Base-by-base conservation (phyloP, 1,140 invertebrate species). In the Zophobas morio region DNA sequence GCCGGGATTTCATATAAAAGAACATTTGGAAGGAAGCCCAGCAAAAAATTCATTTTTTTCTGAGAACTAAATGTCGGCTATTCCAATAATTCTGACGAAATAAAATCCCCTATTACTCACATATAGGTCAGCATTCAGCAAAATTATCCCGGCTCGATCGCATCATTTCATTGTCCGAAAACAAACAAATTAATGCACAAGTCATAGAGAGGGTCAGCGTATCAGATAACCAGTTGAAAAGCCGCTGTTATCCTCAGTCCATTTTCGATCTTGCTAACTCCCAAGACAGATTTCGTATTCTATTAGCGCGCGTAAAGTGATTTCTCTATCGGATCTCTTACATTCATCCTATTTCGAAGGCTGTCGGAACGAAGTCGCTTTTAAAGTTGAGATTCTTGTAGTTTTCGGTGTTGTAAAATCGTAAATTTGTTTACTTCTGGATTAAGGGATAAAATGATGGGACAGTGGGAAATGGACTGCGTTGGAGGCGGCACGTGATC, bases 171-270 rank as follows among this genome's bases (percentile, higher is more conserved):
- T 42, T 42, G 60, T 37, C 60, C 20, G 60, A 66, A 66, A 66
- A 66, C 60, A 66, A 66, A 66, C 33, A 6, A 20, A 46, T 46
- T 46, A 46, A 46, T 46, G 42, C 42, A 46, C 37, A 60, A 60
- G 56, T 60, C 60, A 66, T 63, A 42, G 60, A 51, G 60, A 66
- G 60, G 60, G 60, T 66, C 60, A 66, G 60, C 20, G n/a, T 37
- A 66, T 66, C 37, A 66, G 60, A 66, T 42, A 66, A 66, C 40
- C 60, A 66, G 37, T 66, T 66, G 6, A 5, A 20, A 60, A 8
- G 56, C 36, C 37, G 32, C 6, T 35, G 36, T 66, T 20, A 20
- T 51, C 49, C 39, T 66, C 60, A 66, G 60, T 57, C 6, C 34
- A 57, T 35, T 66, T 66, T 66, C 60, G 20, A 51, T 51, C 49